Percentiles rank a stretch among this genome's conserved stretches.
phyloP scores from a whole-genome alignment of 2,797 vertebrate species.

The Myotis vivesi region DNA sequence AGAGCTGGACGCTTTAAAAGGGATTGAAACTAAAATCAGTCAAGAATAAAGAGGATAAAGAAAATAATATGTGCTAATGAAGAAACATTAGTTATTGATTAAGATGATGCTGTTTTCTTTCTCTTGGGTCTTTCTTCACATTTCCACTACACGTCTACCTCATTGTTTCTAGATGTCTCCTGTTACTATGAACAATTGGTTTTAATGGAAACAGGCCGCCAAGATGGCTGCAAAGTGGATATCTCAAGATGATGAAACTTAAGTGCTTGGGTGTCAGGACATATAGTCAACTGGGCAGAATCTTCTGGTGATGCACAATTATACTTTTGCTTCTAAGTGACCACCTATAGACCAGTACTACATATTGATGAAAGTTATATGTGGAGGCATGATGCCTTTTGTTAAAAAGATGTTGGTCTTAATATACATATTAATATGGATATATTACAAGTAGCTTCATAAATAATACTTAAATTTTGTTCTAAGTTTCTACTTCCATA shows the following conservation, averaged over 20 bases:
- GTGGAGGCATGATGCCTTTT: background rate
- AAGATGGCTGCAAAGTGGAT: background rate
- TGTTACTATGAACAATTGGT: background rate
- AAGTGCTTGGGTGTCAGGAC: background rate
- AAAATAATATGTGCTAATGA: no score
- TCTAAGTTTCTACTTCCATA: background rate
- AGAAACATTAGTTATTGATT: background rate
- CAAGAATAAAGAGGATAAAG: no score
- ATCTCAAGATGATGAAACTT: background rate
- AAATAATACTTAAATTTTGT: slow-evolving; percentile 33
- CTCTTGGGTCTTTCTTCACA: background rate
- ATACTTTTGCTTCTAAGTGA: background rate
- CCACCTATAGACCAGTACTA: background rate
- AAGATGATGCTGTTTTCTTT: background rate
- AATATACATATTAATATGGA: background rate
- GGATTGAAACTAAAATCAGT: no score
- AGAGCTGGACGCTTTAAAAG: no score
- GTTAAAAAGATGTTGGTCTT: background rate
- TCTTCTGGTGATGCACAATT: background rate
- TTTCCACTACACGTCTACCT: background rate
- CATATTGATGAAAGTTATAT: background rate
- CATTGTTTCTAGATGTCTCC: background rate
- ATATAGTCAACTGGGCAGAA: background rate
- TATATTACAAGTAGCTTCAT: background rate
- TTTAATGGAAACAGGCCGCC: background rate